Evolutionary conservation across 2,797 vertebrate genomes (phyloP).

Genomic region (Catostomus latipinnis): DNA sequence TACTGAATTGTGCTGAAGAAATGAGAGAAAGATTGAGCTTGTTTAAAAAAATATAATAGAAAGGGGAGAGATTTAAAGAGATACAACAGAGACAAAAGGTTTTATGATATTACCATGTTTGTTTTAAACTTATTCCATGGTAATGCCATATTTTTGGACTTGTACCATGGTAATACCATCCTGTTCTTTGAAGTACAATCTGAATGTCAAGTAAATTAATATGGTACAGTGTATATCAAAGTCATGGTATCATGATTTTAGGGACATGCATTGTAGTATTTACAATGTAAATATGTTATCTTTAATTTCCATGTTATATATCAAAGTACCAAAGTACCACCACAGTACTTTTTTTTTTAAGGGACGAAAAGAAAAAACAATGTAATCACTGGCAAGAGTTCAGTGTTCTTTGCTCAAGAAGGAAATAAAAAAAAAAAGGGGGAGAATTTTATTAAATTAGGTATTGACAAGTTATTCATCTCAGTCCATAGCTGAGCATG

Average conservation of each 20-base stretch:
- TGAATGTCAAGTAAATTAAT: neutral
- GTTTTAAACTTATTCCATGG: neutral
- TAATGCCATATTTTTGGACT: neutral
- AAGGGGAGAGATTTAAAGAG: neutral
- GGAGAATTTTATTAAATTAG: neutral
- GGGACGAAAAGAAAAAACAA: too few relatives aligned
- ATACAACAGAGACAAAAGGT: neutral
- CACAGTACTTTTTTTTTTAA: too few relatives aligned
- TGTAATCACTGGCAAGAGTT: too few relatives aligned
- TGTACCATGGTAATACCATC: neutral
- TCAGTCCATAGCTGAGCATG: constrained; percentile 1
- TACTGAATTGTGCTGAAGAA: neutral
- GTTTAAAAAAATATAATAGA: neutral
- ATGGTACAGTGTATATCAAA: too few relatives aligned
- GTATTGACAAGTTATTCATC: constrained; percentile 27
- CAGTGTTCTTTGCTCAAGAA: neutral
- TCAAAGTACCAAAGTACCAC: too few relatives aligned
- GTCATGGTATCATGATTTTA: too few relatives aligned
- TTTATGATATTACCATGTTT: neutral
- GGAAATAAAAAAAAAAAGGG: too few relatives aligned
- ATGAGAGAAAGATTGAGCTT: neutral
- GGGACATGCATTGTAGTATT: too few relatives aligned
- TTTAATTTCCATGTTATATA: too few relatives aligned
- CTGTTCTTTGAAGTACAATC: neutral
- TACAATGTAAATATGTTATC: too few relatives aligned